Base-by-base conservation (phyloP, 1,140 invertebrate genomes). In the Periplaneta americana region DNA sequence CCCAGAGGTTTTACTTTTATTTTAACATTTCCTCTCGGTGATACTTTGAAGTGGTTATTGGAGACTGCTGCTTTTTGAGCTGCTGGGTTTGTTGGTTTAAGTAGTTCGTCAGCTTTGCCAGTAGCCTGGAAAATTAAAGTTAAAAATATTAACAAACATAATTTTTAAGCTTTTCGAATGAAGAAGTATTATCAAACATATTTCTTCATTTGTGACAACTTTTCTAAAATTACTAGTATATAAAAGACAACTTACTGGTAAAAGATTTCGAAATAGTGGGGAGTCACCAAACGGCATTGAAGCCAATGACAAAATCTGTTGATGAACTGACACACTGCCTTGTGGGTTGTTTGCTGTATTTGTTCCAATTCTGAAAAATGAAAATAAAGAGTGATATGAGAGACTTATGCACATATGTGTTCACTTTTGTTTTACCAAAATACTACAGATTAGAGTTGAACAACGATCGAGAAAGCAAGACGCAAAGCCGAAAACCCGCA, bases 221-320 rank as follows among this genome's bases (percentile, higher is more conserved):
- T 57, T 57, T 57, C 13, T 57, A 57, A 15, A 57, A 57, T 57
- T 57, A 15, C n/a, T 57, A n/a, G n/a, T 57, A 66, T 13, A 9
- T 5, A 36, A 79, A 34, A 34, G n/a, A 75, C 18, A 34, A 87
- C 87, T 87, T 88, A 92, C 91, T 74, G 91, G 90, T 78, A 93
- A 90, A 1, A 95, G 85, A 87, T 95, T 94, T 86, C 94, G 93
- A 82, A 96, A 92, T 13, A 96, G 88, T 11, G 94, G 92, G 74
- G 93, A 94, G 86, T 95, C 94, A n/a, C 95, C 95, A 84, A 94
- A 96, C 4, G 95, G 95, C 13, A 93, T 92, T 3, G 92, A 91
- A 8, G 93, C 91, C 13, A 95, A 88, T 13, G 93, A 91, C 75
- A 93, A 86, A 77, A 95, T 91, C 86, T 94, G 94, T 83, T 94